Conservation (phyloP, 2,888 invertebrate genomes). For the Strigamia crassipes region DNA sequence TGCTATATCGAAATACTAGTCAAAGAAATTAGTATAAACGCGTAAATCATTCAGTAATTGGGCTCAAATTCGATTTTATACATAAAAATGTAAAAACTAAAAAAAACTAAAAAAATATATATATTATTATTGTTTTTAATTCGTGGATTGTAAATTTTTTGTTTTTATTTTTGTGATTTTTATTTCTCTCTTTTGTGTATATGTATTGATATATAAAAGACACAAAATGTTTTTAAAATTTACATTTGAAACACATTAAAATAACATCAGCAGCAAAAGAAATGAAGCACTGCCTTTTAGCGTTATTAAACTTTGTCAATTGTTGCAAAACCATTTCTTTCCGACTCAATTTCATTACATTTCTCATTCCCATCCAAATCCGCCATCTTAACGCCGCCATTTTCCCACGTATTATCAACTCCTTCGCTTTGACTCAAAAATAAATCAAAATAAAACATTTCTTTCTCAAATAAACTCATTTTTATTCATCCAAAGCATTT, state of each 20-base stretch:
- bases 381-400: no score
- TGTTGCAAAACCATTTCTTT: not conserved
- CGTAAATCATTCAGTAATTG: not conserved
- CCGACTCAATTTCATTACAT: no score
- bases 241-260: not conserved
- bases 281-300: constrained; percentile 17
- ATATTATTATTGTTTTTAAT: not conserved
- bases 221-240: constrained; percentile 1
- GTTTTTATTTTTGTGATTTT: not conserved
- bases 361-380: no score
- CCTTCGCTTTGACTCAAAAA: no score
- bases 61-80: not conserved
- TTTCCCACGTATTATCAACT: no score
- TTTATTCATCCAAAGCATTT: no score
- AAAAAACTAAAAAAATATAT: no score
- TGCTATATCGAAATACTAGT: not conserved
- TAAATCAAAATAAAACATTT: no score
- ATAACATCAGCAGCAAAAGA: not conserved
- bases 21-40: not conserved
- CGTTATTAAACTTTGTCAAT: not conserved
- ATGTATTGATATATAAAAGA: not conserved
- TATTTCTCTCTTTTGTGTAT: not conserved
- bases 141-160: not conserved
- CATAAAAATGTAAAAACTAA: no score
- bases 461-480: no score